phyloP scores from a whole-genome alignment of 2,113 vertebrate species.

The Narcine bancroftii region DNA sequence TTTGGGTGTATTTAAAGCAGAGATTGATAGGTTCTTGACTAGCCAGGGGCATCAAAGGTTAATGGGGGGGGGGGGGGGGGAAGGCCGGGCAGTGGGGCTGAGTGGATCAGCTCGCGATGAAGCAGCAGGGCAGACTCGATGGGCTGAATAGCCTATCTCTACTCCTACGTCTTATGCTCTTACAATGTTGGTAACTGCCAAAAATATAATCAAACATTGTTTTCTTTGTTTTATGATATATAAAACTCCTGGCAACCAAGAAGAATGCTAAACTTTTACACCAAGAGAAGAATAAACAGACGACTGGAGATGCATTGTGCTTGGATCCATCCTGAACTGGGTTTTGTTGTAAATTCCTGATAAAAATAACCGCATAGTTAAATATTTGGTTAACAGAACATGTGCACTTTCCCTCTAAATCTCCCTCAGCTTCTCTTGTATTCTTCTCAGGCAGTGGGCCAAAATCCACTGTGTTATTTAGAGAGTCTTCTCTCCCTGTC shows the following conservation, averaged over 20 bases:
- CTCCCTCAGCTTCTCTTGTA: background rate
- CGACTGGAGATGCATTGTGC: background rate
- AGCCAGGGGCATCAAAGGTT: too few species aligned
- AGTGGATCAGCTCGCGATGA: too few species aligned
- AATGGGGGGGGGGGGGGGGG: too few species aligned
- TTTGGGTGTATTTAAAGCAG: too few species aligned
- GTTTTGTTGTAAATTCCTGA: background rate
- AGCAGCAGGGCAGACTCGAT: too few species aligned
- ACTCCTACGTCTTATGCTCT: too few species aligned
- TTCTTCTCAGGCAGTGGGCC: background rate
- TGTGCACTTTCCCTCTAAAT: background rate
- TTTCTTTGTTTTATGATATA: background rate
- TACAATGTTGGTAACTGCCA: background rate
- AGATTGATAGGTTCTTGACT: too few species aligned
- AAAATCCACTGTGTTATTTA: background rate
- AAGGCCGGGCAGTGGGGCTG: too few species aligned
- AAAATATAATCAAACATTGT: background rate
- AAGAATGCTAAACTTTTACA: background rate
- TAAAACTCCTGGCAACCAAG: background rate
- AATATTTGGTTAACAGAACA: background rate
- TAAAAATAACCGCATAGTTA: background rate
- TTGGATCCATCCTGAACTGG: background rate
- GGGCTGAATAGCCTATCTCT: too few species aligned
- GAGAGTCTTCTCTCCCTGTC: background rate
- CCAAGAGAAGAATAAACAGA: background rate